Conservation (phyloP, 2,888 invertebrate species). For the Petrolisthes manimaculis region DNA sequence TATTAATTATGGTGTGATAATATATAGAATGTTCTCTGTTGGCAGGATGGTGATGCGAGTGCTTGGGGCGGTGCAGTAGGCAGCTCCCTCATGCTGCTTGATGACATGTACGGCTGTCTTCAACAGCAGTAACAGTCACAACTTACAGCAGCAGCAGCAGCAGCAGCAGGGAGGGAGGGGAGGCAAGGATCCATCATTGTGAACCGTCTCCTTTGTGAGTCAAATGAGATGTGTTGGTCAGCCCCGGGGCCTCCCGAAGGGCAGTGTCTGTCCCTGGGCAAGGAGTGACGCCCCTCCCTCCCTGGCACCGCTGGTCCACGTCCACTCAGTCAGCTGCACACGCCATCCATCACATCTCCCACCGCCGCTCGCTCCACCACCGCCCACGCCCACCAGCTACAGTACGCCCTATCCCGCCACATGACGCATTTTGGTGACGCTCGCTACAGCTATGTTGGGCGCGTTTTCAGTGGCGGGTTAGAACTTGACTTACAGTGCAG, state of each 20-base stretch:
- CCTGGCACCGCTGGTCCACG: slow-evolving; percentile 35
- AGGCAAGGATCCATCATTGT: slow-evolving; percentile 53
- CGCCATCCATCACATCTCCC: slow-evolving; percentile 14
- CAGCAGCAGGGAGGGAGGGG: slow-evolving; percentile 32
- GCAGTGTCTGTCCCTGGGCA: slow-evolving; percentile 37
- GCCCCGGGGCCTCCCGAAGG: slow-evolving; percentile 45
- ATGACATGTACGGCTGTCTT: slow-evolving; percentile 40
- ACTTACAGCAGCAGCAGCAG: slow-evolving; percentile 34
- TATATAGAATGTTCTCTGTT: slow-evolving; percentile 10
- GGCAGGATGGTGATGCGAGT: slow-evolving; percentile 55
- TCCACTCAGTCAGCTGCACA: slow-evolving; percentile 17
- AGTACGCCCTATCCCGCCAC: background rate
- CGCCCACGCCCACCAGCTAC: slow-evolving; percentile 2
- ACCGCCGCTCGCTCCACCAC: background rate
- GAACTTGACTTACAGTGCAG: background rate
- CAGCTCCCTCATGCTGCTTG: slow-evolving; percentile 50
- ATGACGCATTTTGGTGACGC: background rate
- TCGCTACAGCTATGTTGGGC: too few relatives aligned
- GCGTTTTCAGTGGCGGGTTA: background rate
- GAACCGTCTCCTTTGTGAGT: slow-evolving; percentile 60
- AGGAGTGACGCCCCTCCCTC: slow-evolving; percentile 48
- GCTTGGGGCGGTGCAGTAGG: slow-evolving; percentile 51
- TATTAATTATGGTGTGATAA: background rate
- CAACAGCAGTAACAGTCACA: slow-evolving; percentile 42
- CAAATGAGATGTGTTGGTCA: slow-evolving; percentile 59